These are phyloP conservation scores for Tethya wilhelma DNA, from an alignment of 37 sponge, comb jelly and placozoan species.

Conservation along the genomic window DNA sequence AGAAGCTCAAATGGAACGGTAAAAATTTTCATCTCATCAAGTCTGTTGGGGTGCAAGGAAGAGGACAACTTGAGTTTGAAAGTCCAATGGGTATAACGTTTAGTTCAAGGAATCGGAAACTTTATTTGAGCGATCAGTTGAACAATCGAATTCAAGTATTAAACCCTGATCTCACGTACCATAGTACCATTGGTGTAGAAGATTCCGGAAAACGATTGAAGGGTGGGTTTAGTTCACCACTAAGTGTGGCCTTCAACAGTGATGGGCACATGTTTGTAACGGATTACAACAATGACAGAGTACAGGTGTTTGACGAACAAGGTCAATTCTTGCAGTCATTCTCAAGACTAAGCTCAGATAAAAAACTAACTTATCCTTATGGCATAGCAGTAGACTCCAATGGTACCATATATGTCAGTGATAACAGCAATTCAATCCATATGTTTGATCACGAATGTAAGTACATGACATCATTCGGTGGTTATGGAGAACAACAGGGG, in stretches of 20 bases:
- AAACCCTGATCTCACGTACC: neutral
- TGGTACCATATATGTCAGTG: too few relatives aligned
- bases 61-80: neutral
- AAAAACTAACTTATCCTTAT: neutral
- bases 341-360: neutral
- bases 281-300: too few relatives aligned
- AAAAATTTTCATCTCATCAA: neutral
- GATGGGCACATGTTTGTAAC: neutral
- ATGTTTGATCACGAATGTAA: neutral
- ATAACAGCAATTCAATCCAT: too few relatives aligned
- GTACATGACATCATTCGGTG: neutral
- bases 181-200: neutral
- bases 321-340: neutral
- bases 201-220: neutral
- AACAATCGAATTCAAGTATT: slow-evolving; percentile 7
- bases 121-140: neutral
- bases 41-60: neutral
- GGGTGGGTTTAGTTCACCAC: neutral
- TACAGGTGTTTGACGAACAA: neutral
- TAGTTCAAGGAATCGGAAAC: neutral
- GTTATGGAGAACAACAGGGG: neutral
- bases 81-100: neutral
- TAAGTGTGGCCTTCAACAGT: neutral
- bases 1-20: neutral
- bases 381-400: neutral